Conservation (phyloP, 2,113 vertebrate species). For the Microcebus lehilahytsara region DNA sequence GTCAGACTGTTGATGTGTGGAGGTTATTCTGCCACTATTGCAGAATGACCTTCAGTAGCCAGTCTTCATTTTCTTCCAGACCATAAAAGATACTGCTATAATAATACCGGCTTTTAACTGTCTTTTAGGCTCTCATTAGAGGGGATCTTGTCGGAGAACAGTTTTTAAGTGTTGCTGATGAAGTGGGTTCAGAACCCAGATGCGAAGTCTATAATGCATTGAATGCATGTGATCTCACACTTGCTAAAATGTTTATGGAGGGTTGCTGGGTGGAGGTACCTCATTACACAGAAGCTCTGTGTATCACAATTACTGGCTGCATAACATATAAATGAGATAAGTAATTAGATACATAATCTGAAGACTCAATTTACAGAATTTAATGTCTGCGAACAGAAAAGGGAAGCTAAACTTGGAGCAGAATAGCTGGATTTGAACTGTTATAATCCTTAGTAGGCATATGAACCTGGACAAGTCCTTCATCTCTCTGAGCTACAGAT, state of each 20-base stretch:
- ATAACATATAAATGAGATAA: slow-evolving; percentile 46
- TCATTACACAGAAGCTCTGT: slow-evolving; percentile 58
- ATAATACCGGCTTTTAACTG: slow-evolving; percentile 67
- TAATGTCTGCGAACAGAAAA: slow-evolving; percentile 29
- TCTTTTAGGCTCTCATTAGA: slow-evolving; percentile 67
- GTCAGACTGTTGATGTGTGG: not conserved
- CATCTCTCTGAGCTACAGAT: not conserved
- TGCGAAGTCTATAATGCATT: slow-evolving; percentile 27
- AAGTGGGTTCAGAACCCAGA: slow-evolving; percentile 56
- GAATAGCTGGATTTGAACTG: slow-evolving; percentile 5
- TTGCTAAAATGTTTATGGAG: slow-evolving; percentile 56
- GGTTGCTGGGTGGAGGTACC: slow-evolving; percentile 40
- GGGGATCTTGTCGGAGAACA: slow-evolving; percentile 40
- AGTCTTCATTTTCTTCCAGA: slow-evolving; percentile 50
- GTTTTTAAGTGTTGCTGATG: slow-evolving; percentile 61
- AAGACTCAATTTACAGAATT: slow-evolving; percentile 56
- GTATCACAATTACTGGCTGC: slow-evolving; percentile 54
- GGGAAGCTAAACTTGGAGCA: not conserved
- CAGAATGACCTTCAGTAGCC: slow-evolving; percentile 37
- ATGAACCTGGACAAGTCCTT: not conserved
- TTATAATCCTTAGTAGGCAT: not conserved
- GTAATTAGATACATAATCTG: slow-evolving; percentile 56
- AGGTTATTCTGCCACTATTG: slow-evolving; percentile 51
- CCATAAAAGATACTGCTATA: slow-evolving; percentile 60
- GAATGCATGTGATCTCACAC: slow-evolving; percentile 21